Percentiles rank a stretch among this genome's conserved stretches.
phyloP scores from a whole-genome alignment of 2,113 vertebrate genomes.

The Dascyllus trimaculatus region DNA sequence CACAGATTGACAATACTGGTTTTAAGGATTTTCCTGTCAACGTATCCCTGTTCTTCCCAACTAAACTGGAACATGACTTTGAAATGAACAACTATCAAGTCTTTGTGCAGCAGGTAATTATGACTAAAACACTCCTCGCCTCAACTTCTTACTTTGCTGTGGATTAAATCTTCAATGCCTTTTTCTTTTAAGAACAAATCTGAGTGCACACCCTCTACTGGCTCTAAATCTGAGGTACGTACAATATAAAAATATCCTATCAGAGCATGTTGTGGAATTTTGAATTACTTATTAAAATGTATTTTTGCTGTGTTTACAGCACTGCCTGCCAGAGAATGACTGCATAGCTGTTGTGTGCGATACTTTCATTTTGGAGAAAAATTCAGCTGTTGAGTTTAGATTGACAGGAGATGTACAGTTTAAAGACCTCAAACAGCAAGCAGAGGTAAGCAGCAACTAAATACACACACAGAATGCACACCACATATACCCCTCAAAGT shows the following conservation, averaged over 20 bases:
- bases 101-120: slow-evolving; percentile 61
- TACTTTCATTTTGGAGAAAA: slow-evolving; percentile 53
- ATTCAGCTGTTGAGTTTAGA: slow-evolving; percentile 28
- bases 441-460: slow-evolving; percentile 36
- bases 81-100: slow-evolving; percentile 60
- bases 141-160: neutral
- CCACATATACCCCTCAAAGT: neutral
- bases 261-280: neutral
- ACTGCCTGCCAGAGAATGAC: slow-evolving; percentile 10
- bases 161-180: neutral
- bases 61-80: slow-evolving; percentile 64
- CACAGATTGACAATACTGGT: slow-evolving; percentile 77
- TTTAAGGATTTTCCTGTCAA: slow-evolving; percentile 68
- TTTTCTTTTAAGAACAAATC: slow-evolving; percentile 64
- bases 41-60: slow-evolving; percentile 70
- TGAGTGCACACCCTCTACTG: slow-evolving; percentile 25
- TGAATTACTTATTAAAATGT: neutral
- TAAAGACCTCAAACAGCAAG: slow-evolving; percentile 22
- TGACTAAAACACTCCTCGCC: neutral
- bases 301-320: slow-evolving; percentile 54
- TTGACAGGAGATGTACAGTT: slow-evolving; percentile 63
- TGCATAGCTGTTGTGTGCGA: slow-evolving; percentile 55
- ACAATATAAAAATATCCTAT: neutral
- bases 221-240: slow-evolving; percentile 46
- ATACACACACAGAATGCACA: neutral